Percentiles rank a stretch among this genome's conserved stretches.
Conservation (phyloP, 1,140 invertebrate genomes). For the Littorina saxatilis region DNA sequence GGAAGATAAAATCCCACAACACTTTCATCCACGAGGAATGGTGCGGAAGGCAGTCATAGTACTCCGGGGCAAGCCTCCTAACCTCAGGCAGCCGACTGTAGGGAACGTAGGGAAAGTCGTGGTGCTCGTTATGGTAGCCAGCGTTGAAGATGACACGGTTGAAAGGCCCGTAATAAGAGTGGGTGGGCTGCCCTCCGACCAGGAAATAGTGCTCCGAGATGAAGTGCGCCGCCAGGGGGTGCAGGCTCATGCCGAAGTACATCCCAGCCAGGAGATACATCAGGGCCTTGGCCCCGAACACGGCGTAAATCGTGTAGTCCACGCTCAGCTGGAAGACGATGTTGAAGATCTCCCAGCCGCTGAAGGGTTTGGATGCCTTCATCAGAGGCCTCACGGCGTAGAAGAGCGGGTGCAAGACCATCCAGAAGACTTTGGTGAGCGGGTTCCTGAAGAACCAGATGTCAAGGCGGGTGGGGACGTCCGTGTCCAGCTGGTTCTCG, state of each 20-base stretch:
- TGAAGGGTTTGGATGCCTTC: constrained; percentile 86
- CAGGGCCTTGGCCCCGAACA: constrained; percentile 86
- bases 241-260: constrained; percentile 94
- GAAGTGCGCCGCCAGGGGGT: constrained; percentile 98
- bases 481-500: constrained; percentile 69
- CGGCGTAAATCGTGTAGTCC: constrained; percentile 86
- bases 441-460: constrained; percentile 68
- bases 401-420: constrained; percentile 69
- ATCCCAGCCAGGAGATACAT: constrained; percentile 91
- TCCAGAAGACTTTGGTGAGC: constrained; percentile 70
- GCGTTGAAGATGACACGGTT: constrained; percentile 99
- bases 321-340: constrained; percentile 90
- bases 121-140: constrained; percentile 81
- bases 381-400: constrained; percentile 70
- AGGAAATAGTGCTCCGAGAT: constrained; percentile 99
- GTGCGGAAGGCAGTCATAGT: constrained; percentile 94
- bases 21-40: constrained; percentile 92
- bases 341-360: constrained; percentile 88
- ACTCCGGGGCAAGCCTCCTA: constrained; percentile 94
- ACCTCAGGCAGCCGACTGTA: constrained; percentile 69
- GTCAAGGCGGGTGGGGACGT: constrained; percentile 70
- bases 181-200: constrained; percentile 95
- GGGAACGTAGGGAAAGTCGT: constrained; percentile 73
- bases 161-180: constrained; percentile 97
- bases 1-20: constrained; percentile 73